phyloP scores from a whole-genome alignment of 2,113 vertebrate genomes.

The Synodontis membranacea region DNA sequence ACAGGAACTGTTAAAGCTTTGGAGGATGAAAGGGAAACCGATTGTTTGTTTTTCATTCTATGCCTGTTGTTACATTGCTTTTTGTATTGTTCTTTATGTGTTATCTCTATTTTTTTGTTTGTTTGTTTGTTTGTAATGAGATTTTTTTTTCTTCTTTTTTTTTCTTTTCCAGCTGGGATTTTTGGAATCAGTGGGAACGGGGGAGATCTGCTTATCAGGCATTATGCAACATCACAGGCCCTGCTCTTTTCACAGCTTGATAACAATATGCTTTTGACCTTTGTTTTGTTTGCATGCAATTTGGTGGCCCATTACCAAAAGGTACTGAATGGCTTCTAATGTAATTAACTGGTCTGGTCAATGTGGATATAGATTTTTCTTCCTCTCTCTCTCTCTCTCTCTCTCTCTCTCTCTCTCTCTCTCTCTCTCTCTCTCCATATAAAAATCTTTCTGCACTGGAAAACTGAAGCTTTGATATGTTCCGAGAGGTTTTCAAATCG shows the following conservation, averaged over 20 bases:
- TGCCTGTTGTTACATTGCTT: constrained; percentile 21
- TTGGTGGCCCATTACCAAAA: constrained; percentile 65
- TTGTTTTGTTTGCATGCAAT: constrained; percentile 70
- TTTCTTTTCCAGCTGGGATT: constrained; percentile 23
- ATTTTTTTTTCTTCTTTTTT: constrained; percentile 20
- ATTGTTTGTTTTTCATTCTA: constrained; percentile 23
- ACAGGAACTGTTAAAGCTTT: constrained; percentile 30
- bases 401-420: constrained; percentile 35
- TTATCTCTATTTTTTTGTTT: constrained; percentile 54
- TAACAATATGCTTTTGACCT: constrained; percentile 65
- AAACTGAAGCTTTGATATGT: constrained; percentile 71
- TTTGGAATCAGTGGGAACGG: constrained; percentile 2
- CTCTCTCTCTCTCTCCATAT: constrained; percentile 45
- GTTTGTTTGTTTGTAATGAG: constrained; percentile 17
- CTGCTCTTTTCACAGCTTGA: constrained; percentile 41
- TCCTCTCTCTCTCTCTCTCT: not conserved
- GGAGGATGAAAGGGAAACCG: constrained; percentile 14
- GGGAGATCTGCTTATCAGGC: constrained; percentile 45
- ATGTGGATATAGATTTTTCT: constrained; percentile 69
- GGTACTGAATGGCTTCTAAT: constrained; percentile 66
- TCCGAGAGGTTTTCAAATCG: constrained; percentile 66
- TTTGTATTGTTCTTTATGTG: constrained; percentile 42
- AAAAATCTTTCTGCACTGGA: constrained; percentile 61
- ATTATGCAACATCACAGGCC: constrained; percentile 47
- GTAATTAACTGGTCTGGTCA: constrained; percentile 71